Evolutionary conservation across 1,140 invertebrate genomes (phyloP).

Genomic region (Parasteatoda tepidariorum): DNA sequence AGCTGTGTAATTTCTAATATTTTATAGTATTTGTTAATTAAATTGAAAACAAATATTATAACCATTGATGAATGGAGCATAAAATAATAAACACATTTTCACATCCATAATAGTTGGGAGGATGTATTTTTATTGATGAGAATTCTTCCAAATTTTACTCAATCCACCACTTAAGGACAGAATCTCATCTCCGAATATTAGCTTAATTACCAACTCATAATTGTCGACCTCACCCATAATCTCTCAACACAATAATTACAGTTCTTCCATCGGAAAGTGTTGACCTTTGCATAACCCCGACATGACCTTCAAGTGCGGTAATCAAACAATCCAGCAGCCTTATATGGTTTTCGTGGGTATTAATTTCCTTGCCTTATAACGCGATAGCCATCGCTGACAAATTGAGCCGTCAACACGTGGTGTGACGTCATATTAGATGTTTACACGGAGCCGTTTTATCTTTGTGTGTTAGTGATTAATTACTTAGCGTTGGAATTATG

Average conservation of each 20-base stretch:
- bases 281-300: slow-evolving; percentile 39
- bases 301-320: slow-evolving; percentile 25
- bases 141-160: no score
- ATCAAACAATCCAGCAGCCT: slow-evolving; percentile 31
- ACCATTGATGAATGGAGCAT: no score
- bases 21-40: no score
- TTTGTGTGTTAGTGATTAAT: slow-evolving; percentile 41
- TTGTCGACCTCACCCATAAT: background rate
- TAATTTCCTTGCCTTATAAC: slow-evolving; percentile 35
- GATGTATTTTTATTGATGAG: no score
- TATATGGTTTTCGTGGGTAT: slow-evolving; percentile 21
- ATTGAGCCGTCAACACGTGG: slow-evolving; percentile 49
- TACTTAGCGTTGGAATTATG: slow-evolving; percentile 49
- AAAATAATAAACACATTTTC: no score
- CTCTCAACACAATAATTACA: slow-evolving; percentile 27
- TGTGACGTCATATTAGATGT: slow-evolving; percentile 40
- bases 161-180: no score
- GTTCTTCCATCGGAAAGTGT: background rate
- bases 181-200: background rate
- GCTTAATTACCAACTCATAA: slow-evolving; percentile 31
- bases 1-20: no score
- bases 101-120: no score
- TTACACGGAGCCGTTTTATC: slow-evolving; percentile 15
- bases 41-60: no score
- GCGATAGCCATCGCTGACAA: slow-evolving; percentile 37